Base-by-base conservation (phyloP, 2,113 vertebrate species). In the Cyphomyrus discorhynchus region DNA sequence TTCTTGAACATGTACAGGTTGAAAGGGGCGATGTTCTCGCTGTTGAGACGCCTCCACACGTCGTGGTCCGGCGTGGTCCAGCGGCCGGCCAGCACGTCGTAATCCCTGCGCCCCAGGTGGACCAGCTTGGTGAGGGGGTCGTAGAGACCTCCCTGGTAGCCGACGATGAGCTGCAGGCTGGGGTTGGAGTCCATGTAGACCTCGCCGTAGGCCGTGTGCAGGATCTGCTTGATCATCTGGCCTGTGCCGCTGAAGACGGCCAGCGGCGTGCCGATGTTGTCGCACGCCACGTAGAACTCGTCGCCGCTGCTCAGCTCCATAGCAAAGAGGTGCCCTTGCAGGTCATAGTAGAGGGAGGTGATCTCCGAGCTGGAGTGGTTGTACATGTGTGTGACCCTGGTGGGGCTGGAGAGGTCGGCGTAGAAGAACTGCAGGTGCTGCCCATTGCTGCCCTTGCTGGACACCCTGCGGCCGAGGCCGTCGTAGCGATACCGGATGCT, bases 1-100 rank as follows among this genome's bases (percentile, higher is more conserved):
- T 98, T 99, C 95, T 99, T 99, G 94, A 99, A 99, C 98, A 99
- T 98, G 91, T 99, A 99, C 90, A 99, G 94, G 93, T 99, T 99
- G 94, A 99, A 99, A 21, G 99, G 99, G 94, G 98, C 96, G 11
- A 99, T 96, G 93, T 96, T 97, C 95, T 95, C 96, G 92, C 95
- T 97, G 92, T 97, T 98, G 53, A 99, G 95, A 0, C 96, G 96
- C 90, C 98, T 98, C 99, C 99, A 99, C 77, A 99, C 93, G 6
- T 97, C 96, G 0, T 97, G 97, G 94, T 99, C 95, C 0, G 99
- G 98, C 82, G 97, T 98, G 0, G 98, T 99, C 99, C 99, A 99
- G 19, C 99, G 97, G 7, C 99, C 99, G 0, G 98, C 97, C 1
- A 99, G 95, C 85, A 98, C 97, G 0, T 99, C 99, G 0, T 99